Base-by-base conservation (phyloP, 2,113 vertebrate species). In the Chamaetylas fuelleborni region DNA sequence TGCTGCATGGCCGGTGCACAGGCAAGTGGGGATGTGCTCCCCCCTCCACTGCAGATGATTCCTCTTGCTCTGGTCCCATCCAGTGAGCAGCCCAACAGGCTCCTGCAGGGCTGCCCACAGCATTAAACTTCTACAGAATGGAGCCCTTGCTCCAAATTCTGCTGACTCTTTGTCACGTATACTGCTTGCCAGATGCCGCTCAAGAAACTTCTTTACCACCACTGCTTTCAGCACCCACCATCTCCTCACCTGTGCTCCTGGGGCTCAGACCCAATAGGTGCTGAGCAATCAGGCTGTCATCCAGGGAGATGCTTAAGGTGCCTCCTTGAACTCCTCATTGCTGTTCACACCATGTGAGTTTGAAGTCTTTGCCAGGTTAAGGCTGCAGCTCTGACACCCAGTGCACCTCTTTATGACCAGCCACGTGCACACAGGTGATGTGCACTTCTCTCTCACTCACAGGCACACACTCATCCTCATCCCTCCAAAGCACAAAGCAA, bases 141-240 rank as follows among this genome's bases (percentile, higher is more conserved):
- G 10, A 78, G 47, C 43, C 48, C 29, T 57, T 60, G 9, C 25
- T 79, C 58, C 4, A 2, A 85, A 54, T 2, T 20, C 24, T 0
- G 0, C 34, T 3, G 8, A 70, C 24, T 48, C 40, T 82, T 54
- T 2, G 1, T 8, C 3, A 3, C 1, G 0, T 33, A 64, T 34
- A 47, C 43, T 56, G 48, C 51, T 50, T 64, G 23, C 10, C 34
- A 58, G n/a, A 51, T 24, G 50, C 71, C 72, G 36, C 33, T 19
- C 11, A 18, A 86, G 48, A 69, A 71, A 86, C 12, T 48, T 15
- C 40, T 90, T 79, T 43, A 33, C 19, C n/a, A 65, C 33, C 7
- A 5, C 36, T 18, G 48, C 57, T 57, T 79, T 72, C 71, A 77
- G 58, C 60, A 72, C 3, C 20, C 33, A 57, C 42, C 50, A 38